phyloP scores from a whole-genome alignment of 2,113 vertebrate genomes.

The Ondatra zibethicus region DNA sequence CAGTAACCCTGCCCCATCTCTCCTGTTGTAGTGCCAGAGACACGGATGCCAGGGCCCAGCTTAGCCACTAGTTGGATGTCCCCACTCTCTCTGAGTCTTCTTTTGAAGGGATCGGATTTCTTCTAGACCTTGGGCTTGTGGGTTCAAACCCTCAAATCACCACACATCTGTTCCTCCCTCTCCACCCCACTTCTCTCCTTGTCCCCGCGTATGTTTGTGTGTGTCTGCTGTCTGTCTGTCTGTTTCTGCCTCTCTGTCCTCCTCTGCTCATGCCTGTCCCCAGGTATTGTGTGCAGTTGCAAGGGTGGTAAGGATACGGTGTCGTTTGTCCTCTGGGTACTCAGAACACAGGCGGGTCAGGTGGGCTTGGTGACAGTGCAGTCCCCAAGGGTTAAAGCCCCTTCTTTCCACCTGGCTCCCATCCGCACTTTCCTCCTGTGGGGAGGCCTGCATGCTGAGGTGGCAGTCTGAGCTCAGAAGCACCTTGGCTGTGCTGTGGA shows the following conservation, averaged over 20 bases:
- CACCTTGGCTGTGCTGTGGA: constrained; percentile 72
- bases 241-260: neutral
- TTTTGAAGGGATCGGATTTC: neutral
- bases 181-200: neutral
- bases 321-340: constrained; percentile 84
- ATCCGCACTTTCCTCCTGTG: constrained; percentile 75
- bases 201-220: no score
- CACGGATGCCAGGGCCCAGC: neutral
- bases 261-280: neutral
- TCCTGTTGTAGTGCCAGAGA: neutral
- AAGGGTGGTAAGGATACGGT: constrained; percentile 84
- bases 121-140: neutral
- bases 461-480: constrained; percentile 82
- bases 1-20: neutral
- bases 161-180: neutral
- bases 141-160: neutral
- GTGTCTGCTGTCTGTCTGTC: neutral
- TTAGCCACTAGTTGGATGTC: neutral
- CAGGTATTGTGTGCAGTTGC: neutral
- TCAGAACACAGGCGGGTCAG: constrained; percentile 86
- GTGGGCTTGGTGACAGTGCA: constrained; percentile 87
- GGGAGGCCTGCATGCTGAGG: constrained; percentile 65
- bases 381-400: constrained; percentile 87
- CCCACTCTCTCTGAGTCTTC: neutral
- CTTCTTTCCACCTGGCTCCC: constrained; percentile 80